Evolutionary conservation across 2,113 vertebrate species (phyloP).

Genomic region (Lophius piscatorius): DNA sequence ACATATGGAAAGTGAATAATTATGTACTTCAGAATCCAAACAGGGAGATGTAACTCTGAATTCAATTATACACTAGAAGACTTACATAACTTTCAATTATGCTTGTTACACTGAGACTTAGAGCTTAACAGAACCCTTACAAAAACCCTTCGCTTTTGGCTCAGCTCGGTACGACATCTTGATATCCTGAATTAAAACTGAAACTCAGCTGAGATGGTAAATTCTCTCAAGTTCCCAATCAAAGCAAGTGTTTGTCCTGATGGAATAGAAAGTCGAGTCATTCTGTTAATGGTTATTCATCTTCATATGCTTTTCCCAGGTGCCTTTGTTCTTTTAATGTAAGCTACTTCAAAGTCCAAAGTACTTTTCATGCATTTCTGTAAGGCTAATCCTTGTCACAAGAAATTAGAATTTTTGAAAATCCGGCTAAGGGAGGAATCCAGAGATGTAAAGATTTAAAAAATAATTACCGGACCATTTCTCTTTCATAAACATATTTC

Average conservation of each 20-base stretch:
- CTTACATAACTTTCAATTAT: neutral
- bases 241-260: slow-evolving; percentile 34
- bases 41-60: neutral
- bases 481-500: neutral
- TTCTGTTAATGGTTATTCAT: slow-evolving; percentile 53
- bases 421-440: slow-evolving; percentile 7
- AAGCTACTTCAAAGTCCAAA: slow-evolving; percentile 46
- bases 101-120: slow-evolving; percentile 9
- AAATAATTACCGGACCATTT: neutral
- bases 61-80: neutral
- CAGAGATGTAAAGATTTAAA: neutral
- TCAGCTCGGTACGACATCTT: slow-evolving; percentile 39
- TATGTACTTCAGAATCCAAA: slow-evolving; percentile 7
- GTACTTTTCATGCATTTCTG: slow-evolving; percentile 17
- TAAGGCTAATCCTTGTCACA: slow-evolving; percentile 9
- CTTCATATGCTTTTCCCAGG: slow-evolving; percentile 40
- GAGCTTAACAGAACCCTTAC: slow-evolving; percentile 13
- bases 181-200: slow-evolving; percentile 44
- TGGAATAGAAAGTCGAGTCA: slow-evolving; percentile 44
- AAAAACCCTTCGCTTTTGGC: slow-evolving; percentile 19
- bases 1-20: slow-evolving; percentile 44
- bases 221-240: slow-evolving; percentile 43
- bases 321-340: slow-evolving; percentile 51
- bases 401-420: slow-evolving; percentile 17
- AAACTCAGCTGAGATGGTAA: slow-evolving; percentile 24